Conservation (phyloP, 2,797 vertebrate genomes). For the Ctenopoma kingsleyae region DNA sequence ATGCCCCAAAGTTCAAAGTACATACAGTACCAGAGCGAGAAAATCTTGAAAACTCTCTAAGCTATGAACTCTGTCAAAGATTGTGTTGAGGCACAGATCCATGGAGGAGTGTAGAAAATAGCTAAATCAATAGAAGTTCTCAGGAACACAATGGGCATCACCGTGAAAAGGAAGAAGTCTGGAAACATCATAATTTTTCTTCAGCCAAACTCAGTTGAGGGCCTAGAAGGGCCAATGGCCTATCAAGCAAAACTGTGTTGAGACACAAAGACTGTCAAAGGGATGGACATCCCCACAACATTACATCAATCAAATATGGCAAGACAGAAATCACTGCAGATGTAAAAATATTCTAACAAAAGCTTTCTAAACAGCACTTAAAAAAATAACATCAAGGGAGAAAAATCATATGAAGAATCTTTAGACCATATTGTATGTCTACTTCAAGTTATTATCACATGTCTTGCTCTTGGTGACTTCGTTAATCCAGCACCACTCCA, state of each 20-base stretch:
- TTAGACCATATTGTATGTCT: conserved; percentile 2
- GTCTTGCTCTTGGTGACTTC: neutral
- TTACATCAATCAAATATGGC: too few relatives aligned
- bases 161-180: conserved; percentile 8
- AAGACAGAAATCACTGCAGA: too few relatives aligned
- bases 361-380: neutral
- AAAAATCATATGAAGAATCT: neutral
- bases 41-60: conserved; percentile 4
- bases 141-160: neutral
- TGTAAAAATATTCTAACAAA: too few relatives aligned
- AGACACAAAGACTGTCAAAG: neutral
- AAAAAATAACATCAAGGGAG: neutral
- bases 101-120: conserved; percentile 7
- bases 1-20: neutral
- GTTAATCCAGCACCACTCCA: neutral
- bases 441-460: neutral
- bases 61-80: neutral
- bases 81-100: conserved; percentile 5
- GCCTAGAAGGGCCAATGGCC: conserved; percentile 7
- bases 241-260: neutral
- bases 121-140: conserved; percentile 17
- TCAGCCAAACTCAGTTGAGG: conserved; percentile 23
- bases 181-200: neutral
- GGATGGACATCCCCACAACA: neutral
- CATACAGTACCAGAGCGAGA: neutral